Conservation (phyloP, 1,140 invertebrate genomes). For the Drosophila santomea region DNA sequence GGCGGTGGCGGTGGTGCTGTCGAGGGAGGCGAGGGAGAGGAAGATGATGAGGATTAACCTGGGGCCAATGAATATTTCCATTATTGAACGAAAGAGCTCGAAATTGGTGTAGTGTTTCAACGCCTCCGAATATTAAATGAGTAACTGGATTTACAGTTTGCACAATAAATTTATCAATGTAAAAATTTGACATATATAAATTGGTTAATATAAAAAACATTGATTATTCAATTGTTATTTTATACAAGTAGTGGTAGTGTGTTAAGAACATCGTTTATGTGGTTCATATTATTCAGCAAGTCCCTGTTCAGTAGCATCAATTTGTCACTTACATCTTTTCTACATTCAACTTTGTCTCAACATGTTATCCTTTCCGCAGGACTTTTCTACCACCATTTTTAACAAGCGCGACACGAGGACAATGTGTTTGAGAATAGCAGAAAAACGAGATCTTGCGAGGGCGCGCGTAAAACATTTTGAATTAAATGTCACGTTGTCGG, state of each 20-base stretch:
- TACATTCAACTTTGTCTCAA: conserved; percentile 2
- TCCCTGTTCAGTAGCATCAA: background rate
- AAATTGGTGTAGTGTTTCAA: background rate
- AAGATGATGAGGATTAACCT: conserved; percentile 35
- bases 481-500: conserved; percentile 73
- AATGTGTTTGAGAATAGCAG: conserved; percentile 2
- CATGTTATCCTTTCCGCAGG: conserved; percentile 16
- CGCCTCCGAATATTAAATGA: no score
- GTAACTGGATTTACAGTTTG: background rate
- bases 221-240: no score
- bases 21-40: conserved; percentile 58
- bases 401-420: conserved; percentile 13
- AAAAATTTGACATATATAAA: conserved; percentile 3
- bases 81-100: background rate
- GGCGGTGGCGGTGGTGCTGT: conserved; percentile 50
- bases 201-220: background rate
- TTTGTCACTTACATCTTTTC: conserved; percentile 6
- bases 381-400: conserved; percentile 8
- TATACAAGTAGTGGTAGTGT: no score
- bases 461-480: conserved; percentile 61
- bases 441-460: background rate
- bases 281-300: no score
- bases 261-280: no score
- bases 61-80: background rate
- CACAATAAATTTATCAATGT: background rate